A percentile compares a stretch with the other conserved stretches of the same genome.
phyloP scores from a whole-genome alignment of 92 coral and sea anemone species.

The Ricordea florida region DNA sequence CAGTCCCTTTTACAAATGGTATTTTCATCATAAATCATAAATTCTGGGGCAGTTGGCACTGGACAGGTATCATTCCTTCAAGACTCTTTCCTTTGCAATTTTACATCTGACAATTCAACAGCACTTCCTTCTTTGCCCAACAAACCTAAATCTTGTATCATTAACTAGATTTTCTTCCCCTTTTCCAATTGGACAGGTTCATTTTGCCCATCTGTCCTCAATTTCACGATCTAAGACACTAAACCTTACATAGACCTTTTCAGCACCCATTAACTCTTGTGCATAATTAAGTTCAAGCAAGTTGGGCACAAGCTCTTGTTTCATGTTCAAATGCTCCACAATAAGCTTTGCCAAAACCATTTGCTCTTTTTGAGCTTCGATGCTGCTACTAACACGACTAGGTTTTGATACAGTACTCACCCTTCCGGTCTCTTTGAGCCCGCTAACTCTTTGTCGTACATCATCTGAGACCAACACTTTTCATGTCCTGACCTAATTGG shows the following conservation, averaged over 20 bases:
- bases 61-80: not conserved
- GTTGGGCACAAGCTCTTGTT: conserved; percentile 14
- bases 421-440: conserved; percentile 10
- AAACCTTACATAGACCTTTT: conserved; percentile 15
- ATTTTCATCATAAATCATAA: not conserved
- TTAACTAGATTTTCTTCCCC: not conserved
- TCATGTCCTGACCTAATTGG: not conserved
- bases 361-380: conserved; percentile 15
- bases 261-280: conserved; percentile 25
- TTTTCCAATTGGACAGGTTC: not conserved
- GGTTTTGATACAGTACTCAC: conserved; percentile 32
- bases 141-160: not conserved
- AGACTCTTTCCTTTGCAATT: not conserved
- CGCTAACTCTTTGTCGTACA: conserved; percentile 24
- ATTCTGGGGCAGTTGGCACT: not conserved
- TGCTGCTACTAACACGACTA: not conserved
- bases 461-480: not conserved
- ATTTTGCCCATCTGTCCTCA: not conserved
- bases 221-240: not conserved
- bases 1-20: not conserved
- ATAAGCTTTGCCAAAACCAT: conserved; percentile 22
- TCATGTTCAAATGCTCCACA: conserved; percentile 29
- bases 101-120: not conserved
- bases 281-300: conserved; percentile 8
- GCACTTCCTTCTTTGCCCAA: not conserved